A percentile compares a stretch with the other conserved stretches of the same genome.
Evolutionary conservation across 2,888 invertebrate genomes (phyloP).

Genomic region (Chironomus tentans): DNA sequence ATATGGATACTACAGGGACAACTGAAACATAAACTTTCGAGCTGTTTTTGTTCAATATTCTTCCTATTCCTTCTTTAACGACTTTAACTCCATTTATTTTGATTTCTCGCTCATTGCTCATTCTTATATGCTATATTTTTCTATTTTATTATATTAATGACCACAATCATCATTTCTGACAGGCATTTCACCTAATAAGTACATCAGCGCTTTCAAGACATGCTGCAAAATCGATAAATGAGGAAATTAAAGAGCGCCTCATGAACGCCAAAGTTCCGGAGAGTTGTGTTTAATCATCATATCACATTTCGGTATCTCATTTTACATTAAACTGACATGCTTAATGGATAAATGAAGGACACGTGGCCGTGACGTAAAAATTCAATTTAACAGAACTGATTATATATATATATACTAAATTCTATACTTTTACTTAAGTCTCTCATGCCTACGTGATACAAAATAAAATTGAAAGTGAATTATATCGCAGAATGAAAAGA

Average conservation of each 20-base stretch:
- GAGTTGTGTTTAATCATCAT: conserved; percentile 24
- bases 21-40: not conserved
- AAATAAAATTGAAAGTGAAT: not conserved
- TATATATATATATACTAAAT: not conserved
- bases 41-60: not conserved
- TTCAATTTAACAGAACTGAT: conserved; percentile 26
- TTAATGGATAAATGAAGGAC: not conserved
- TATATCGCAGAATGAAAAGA: too few species aligned
- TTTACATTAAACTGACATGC: not conserved
- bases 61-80: not conserved
- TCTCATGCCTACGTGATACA: conserved; percentile 1
- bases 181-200: conserved; percentile 20
- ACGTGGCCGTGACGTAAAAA: conserved; percentile 11
- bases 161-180: conserved; percentile 9
- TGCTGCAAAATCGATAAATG: conserved; percentile 23
- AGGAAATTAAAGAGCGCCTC: conserved; percentile 23
- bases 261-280: conserved; percentile 23
- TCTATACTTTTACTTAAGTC: conserved; percentile 3
- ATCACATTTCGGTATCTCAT: not conserved
- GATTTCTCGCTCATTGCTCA: not conserved
- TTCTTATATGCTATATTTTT: not conserved
- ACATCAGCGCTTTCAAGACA: conserved; percentile 16
- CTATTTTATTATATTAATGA: conserved; percentile 6
- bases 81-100: not conserved
- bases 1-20: not conserved